phyloP scores from a whole-genome alignment of 2,888 invertebrate species.

The Nudaria mundana region DNA sequence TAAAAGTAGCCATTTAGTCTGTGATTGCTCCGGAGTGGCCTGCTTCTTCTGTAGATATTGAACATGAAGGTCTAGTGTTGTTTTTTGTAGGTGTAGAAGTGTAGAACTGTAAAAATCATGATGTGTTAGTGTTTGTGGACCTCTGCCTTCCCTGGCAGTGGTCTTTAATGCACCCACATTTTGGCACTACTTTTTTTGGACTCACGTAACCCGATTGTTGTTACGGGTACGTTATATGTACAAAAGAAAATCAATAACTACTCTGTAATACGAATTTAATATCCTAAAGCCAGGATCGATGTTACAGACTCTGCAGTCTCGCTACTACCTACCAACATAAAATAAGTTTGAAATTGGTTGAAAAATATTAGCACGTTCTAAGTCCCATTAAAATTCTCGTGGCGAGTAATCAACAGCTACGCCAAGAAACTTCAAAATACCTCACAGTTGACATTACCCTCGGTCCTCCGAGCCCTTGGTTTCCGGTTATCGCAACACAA shows the following conservation, averaged over 20 bases:
- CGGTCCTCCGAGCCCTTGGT: conserved; percentile 73
- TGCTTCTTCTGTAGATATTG: conserved; percentile 39
- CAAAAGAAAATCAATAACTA: too few relatives aligned
- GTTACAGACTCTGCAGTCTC: too few relatives aligned
- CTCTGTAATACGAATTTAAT: too few relatives aligned
- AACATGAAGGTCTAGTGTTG: conserved; percentile 29
- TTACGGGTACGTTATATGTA: too few relatives aligned
- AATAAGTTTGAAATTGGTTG: too few relatives aligned
- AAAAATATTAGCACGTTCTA: conserved; percentile 17
- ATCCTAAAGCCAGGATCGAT: too few relatives aligned
- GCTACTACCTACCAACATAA: too few relatives aligned
- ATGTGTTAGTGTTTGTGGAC: too few relatives aligned
- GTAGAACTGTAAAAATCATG: not conserved
- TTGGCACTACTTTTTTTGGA: too few relatives aligned
- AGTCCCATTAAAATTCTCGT: conserved; percentile 32
- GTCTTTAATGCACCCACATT: too few relatives aligned
- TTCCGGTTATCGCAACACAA: conserved; percentile 81
- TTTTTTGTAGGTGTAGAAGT: not conserved
- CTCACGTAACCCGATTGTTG: too few relatives aligned
- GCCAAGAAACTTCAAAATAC: conserved; percentile 74
- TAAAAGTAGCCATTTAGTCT: conserved; percentile 74
- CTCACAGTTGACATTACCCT: conserved; percentile 77
- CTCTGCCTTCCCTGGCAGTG: too few relatives aligned
- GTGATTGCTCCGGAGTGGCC: conserved; percentile 51
- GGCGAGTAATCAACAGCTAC: conserved; percentile 60